These are phyloP conservation scores for Capromys pilorides DNA, from an alignment of 2,797 vertebrate species.

Conservation along the genomic window DNA sequence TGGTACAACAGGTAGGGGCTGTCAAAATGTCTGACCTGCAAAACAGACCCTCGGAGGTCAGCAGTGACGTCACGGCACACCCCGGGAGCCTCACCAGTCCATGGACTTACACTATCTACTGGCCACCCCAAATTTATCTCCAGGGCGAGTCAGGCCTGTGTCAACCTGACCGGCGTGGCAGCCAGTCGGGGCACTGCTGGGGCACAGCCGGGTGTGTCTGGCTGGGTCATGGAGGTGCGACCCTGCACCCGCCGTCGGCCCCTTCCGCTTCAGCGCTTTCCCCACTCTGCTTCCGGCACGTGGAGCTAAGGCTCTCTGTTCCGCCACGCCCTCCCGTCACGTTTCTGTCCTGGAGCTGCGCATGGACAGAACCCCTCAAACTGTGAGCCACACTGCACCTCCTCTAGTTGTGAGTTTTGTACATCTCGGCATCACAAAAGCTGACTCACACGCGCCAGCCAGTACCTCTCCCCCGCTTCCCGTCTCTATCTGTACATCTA, in stretches of 20 bases:
- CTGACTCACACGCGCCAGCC: not conserved
- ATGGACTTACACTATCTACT: not conserved
- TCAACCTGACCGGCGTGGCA: not conserved
- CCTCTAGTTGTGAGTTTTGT: not conserved
- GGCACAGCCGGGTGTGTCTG: not conserved
- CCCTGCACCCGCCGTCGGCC: not conserved
- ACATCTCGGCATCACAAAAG: not conserved
- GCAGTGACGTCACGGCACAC: not conserved
- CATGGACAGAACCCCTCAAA: not conserved
- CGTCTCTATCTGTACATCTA: not conserved
- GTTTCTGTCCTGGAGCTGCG: not conserved
- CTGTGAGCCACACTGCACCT: not conserved
- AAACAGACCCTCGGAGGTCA: conserved; percentile 44
- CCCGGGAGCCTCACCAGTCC: not conserved
- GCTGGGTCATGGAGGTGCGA: not conserved
- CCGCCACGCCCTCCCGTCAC: not conserved
- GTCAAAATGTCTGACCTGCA: conserved; percentile 92
- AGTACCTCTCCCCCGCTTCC: not conserved
- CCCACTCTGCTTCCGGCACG: not conserved
- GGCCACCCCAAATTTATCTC: not conserved
- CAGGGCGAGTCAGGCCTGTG: not conserved
- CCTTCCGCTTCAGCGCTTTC: not conserved
- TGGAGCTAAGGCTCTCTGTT: not conserved
- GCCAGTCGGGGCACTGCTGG: not conserved
- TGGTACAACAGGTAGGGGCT: conserved; percentile 98